Base-by-base conservation (phyloP, 1,140 invertebrate genomes). In the Chrysopa pallens region DNA sequence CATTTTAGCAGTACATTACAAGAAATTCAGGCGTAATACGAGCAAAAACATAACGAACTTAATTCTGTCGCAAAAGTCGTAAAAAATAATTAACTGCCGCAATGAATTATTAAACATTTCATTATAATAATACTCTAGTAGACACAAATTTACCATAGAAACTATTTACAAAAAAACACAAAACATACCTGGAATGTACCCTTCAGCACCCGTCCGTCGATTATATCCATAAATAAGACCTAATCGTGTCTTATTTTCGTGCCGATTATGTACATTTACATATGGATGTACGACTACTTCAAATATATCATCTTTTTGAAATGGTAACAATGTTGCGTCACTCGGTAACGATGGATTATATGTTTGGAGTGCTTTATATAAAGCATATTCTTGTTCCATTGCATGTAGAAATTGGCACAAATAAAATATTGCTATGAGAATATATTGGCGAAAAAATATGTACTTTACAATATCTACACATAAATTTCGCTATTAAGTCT, bases 301-400 rank as follows among this genome's bases (percentile, higher is more conserved):
- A 46, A 56, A 50, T 15, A 51, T 48, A 43, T 56, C 54, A 42
- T 54, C 54, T 43, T 50, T 52, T 47, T 51, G 50, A 42, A 54
- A 51, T 12, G 46, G 43, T 36, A 56, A 38, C n/a, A 33, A 11
- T 14, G 45, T 43, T 35, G 39, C 38, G 15, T 46, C 43, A 47
- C 54, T 47, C 40, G 48, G 46, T 42, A 46, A 39, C 8, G 44
- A 29, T 27, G 52, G 51, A 41, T 45, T 48, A 38, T 46, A 56
- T 31, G 53, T 50, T 35, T 53, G 52, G 14, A 53, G 39, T 42
- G 52, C 54, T 44, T 52, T 48, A 41, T 54, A 56, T 38, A 56
- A 48, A 13, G 45, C 51, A 49, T 45, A 53, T 43, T 54, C 52
- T 23, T 23, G 17, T 45, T 49, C 54, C 54, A 56, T 56, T 48